Base-by-base conservation (phyloP, 2,113 vertebrate species). In the Dipodomys stephensi region DNA sequence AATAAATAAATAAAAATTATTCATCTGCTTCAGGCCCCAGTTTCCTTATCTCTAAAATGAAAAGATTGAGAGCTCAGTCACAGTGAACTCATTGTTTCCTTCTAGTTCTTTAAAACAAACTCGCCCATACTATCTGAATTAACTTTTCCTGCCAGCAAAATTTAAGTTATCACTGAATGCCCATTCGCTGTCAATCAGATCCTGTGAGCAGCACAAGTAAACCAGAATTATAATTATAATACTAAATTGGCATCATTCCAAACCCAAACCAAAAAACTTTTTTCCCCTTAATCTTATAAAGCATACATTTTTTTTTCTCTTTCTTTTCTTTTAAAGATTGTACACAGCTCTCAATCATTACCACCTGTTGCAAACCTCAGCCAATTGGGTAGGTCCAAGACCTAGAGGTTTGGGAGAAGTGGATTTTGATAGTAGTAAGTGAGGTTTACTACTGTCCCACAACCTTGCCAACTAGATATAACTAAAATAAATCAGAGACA, bases 11-110 rank as follows among this genome's bases (percentile, higher is more conserved):
- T 53, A 53, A 53, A 13, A 53, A 53, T 57, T 16, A 64, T 64
- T 57, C 35, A 18, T 89, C n/a, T 67, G 69, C 72, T 67, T 25
- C 72, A 39, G 88, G n/a, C 86, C 53, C 64, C 9, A 0, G 30
- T 76, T 71, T 83, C 44, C 88, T 80, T 93, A 77, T 91, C 83
- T 92, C 77, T 30, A 28, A 83, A 73, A 30, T 53, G 13, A 93
- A 91, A 73, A 73, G 30, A 85, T 16, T 32, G 73, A 44, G 60
- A 44, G 67, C 22, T 76, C 10, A 15, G 60, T 87, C 76, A 60
- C 4, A 90, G 64, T 62, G 77, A 69, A 19, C 44, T 92, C 67
- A 83, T 84, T 87, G 87, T 87, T 96, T 88, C 83, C 88, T 94
- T 95, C 28, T 60, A 22, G 44, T 83, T 65, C 35, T 90, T 93